A percentile compares a stretch with the other conserved stretches of the same genome.
phyloP scores from a whole-genome alignment of 2,797 vertebrate genomes.

The Eupleurogrammus muticus region DNA sequence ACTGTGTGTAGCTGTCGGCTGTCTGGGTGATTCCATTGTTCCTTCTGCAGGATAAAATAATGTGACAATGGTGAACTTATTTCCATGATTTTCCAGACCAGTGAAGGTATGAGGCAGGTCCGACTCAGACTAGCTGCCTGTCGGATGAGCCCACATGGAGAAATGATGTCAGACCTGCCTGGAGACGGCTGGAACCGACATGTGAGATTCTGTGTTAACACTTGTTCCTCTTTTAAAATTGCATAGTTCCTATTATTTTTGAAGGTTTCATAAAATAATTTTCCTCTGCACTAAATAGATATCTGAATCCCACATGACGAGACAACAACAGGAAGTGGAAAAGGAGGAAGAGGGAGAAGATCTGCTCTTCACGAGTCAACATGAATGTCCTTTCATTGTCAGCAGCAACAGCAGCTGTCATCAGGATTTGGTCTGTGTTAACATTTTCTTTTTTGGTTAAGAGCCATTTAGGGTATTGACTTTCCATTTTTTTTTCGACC shows the following conservation, averaged over 20 bases:
- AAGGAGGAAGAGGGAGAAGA: slow-evolving; percentile 45
- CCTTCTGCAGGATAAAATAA: slow-evolving; percentile 28
- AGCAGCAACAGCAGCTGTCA: slow-evolving; percentile 50
- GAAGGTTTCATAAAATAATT: slow-evolving; percentile 19
- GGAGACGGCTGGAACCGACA: slow-evolving; percentile 79
- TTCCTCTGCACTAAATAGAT: slow-evolving; percentile 70
- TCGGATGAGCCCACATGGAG: slow-evolving; percentile 70
- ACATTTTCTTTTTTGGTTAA: not conserved
- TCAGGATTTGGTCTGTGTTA: slow-evolving; percentile 38
- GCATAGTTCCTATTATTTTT: slow-evolving; percentile 10
- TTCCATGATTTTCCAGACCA: slow-evolving; percentile 77
- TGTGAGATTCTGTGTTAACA: slow-evolving; percentile 77
- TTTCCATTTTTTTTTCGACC: too few relatives aligned
- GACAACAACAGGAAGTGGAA: slow-evolving; percentile 26
- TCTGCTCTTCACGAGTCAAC: slow-evolving; percentile 65
- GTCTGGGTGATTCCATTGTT: slow-evolving; percentile 18
- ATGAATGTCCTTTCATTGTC: slow-evolving; percentile 78
- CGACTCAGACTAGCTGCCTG: slow-evolving; percentile 86
- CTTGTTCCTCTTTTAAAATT: slow-evolving; percentile 56
- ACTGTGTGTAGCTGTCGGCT: not conserved
- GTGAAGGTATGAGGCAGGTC: slow-evolving; percentile 84
- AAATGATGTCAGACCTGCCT: slow-evolving; percentile 72
- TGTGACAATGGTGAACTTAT: slow-evolving; percentile 62
- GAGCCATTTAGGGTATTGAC: not conserved
- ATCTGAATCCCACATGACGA: slow-evolving; percentile 35